Base-by-base conservation (phyloP, 53 echinoderm and acorn worm species). In the Holothuria leucospilota region DNA sequence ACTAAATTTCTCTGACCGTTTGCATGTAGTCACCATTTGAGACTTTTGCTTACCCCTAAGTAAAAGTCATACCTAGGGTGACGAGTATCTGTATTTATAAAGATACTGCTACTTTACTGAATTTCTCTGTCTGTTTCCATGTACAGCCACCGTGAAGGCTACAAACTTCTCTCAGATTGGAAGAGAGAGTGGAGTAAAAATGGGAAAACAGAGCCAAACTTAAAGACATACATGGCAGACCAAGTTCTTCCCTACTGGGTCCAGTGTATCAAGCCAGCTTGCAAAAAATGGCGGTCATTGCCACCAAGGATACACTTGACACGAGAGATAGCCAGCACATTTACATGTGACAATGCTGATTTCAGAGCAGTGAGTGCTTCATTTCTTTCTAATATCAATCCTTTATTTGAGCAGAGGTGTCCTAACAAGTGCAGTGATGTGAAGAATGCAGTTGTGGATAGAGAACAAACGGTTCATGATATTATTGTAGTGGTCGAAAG, bases 141-240 rank as follows among this genome's bases (percentile, higher is more conserved):
- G 20, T 82, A 5, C 65, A 99, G 99, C 78, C 99, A 95, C 81
- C 83, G 91, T 62, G 88, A 90, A 21, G 99, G 99, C 84, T 99
- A 94, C 28, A 69, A 93, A 70, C 87, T 77, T 34, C 72, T 95
- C 29, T 34, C 92, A 0, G 56, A 46, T 20, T 98, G 98, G 98
- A 95, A 93, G 68, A 89, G 93, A 26, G 93, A 95, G 61, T 98
- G 98, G 98, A 91, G 94, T 40, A 88, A 87, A 49, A 93, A 93
- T 25, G 95, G 98, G 23, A 99, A 99, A 86, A 99, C 95, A 0
- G 99, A 99, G 72, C 95, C 99, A 21, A 93, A 91, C 77, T 85
- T 95, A 29, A 95, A 93, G 52, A 88, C 94, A 42, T 99, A 92
- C 91, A 89, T 99, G 92, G 94, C 92, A 10, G 99, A 99, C 72